Conservation (phyloP, 2,113 vertebrate species). For the Istiophorus platypterus region DNA sequence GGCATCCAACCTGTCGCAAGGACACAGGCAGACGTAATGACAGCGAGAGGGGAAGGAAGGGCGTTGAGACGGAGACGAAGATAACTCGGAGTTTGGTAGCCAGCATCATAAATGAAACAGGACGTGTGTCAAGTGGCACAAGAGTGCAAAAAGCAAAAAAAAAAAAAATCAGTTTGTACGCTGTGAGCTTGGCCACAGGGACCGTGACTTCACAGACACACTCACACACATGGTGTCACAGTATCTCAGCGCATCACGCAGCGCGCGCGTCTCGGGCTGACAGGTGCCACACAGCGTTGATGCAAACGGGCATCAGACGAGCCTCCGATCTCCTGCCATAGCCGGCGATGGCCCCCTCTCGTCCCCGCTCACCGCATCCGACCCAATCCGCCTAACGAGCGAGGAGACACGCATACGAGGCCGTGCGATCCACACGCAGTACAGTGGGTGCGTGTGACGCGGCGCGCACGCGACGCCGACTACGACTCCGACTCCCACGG, state of each 20-base stretch:
- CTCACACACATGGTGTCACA: constrained; percentile 50
- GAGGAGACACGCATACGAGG: constrained; percentile 51
- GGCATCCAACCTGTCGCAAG: constrained; percentile 59
- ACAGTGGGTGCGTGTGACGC: constrained; percentile 50
- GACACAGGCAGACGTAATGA: constrained; percentile 45
- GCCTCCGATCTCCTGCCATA: constrained; percentile 61
- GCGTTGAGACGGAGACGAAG: constrained; percentile 25
- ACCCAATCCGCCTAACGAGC: constrained; percentile 71
- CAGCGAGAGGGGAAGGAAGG: constrained; percentile 2
- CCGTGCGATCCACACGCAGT: constrained; percentile 43
- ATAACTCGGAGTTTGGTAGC: constrained; percentile 55
- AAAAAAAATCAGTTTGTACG: constrained; percentile 59
- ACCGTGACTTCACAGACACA: constrained; percentile 41
- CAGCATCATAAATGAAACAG: constrained; percentile 55
- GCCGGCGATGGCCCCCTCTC: constrained; percentile 39
- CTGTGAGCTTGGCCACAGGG: constrained; percentile 69
- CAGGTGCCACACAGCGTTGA: constrained; percentile 82
- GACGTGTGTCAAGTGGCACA: constrained; percentile 61
- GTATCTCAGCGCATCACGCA: constrained; percentile 67
- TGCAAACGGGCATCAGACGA: constrained; percentile 78
- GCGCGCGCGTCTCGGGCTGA: constrained; percentile 68
- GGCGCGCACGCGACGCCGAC: constrained; percentile 41
- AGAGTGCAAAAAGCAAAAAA: constrained; percentile 45
- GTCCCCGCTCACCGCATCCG: constrained; percentile 51
- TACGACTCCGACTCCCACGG: constrained; percentile 34